phyloP scores from a whole-genome alignment of 2,113 vertebrate genomes.

The Hypanus sabinus region DNA sequence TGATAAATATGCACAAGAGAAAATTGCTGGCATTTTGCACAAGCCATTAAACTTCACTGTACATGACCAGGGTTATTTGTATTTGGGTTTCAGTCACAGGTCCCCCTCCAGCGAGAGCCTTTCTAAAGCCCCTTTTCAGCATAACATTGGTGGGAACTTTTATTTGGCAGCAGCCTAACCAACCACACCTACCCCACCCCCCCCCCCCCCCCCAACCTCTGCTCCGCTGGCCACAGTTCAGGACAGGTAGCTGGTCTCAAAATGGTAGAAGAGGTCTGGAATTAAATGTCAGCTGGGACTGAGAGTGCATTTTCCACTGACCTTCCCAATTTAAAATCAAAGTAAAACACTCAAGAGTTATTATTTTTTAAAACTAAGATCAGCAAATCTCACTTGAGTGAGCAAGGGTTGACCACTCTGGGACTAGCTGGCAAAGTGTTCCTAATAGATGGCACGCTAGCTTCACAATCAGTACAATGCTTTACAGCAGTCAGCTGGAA shows the following conservation, averaged over 20 bases:
- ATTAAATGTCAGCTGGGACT: no score
- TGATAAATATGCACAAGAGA: no score
- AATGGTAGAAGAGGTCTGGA: no score
- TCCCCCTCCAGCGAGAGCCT: background rate
- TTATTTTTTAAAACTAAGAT: background rate
- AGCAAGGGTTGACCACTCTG: background rate
- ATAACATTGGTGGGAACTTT: background rate
- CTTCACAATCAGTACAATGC: no score
- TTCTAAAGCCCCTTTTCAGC: background rate
- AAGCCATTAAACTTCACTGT: no score
- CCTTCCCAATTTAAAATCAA: background rate
- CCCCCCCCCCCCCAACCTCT: background rate
- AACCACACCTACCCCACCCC: no score
- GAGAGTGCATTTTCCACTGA: background rate
- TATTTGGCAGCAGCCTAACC: background rate
- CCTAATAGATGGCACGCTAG: background rate
- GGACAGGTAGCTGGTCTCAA: background rate
- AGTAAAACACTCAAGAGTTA: background rate
- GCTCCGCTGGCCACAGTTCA: background rate
- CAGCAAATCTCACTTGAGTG: background rate
- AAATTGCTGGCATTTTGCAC: no score
- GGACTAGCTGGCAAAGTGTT: background rate
- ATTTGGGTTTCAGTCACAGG: no score
- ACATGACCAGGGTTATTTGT: no score
- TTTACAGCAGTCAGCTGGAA: no score